A percentile compares a stretch with the other conserved stretches of the same genome.
Conservation (phyloP, 2,888 invertebrate genomes). For the Drosophila quinaria region DNA sequence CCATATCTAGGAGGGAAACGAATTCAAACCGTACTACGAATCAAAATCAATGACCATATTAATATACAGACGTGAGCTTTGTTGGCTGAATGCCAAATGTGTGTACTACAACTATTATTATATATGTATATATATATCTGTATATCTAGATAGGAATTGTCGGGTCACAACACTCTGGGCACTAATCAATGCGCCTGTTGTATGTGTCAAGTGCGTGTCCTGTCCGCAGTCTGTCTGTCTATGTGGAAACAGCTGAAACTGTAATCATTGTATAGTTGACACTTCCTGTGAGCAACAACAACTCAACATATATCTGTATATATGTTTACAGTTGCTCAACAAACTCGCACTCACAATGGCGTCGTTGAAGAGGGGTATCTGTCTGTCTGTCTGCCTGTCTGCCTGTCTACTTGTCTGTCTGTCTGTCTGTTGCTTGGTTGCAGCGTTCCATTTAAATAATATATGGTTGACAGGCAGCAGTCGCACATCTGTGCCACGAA, state of each 20-base stretch:
- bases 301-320: slow-evolving; percentile 11
- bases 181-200: slow-evolving; percentile 68
- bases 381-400: slow-evolving; percentile 6
- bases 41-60: slow-evolving; percentile 71
- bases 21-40: slow-evolving; percentile 36
- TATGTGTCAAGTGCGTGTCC: slow-evolving; percentile 47
- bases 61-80: slow-evolving; percentile 61
- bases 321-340: slow-evolving; percentile 40
- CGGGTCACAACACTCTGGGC: slow-evolving; percentile 50
- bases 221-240: slow-evolving; percentile 12
- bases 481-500: slow-evolving; percentile 25
- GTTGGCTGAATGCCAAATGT: slow-evolving; percentile 34
- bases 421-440: slow-evolving; percentile 45
- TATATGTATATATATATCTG: background rate
- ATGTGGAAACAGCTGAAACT: slow-evolving; percentile 42
- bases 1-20: slow-evolving; percentile 14
- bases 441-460: slow-evolving; percentile 75
- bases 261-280: slow-evolving; percentile 65
- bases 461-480: slow-evolving; percentile 35
- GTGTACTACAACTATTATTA: slow-evolving; percentile 3
- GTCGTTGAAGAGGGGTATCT: background rate
- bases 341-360: slow-evolving; percentile 26
- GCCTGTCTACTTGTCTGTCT: slow-evolving; percentile 2
- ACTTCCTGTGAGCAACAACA: slow-evolving; percentile 41
- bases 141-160: slow-evolving; percentile 10